Evolutionary conservation across 2,113 vertebrate species (phyloP), one percentile per base, ranked within the genome.

Genomic region (Brachyhypopomus occidentalis): DNA sequence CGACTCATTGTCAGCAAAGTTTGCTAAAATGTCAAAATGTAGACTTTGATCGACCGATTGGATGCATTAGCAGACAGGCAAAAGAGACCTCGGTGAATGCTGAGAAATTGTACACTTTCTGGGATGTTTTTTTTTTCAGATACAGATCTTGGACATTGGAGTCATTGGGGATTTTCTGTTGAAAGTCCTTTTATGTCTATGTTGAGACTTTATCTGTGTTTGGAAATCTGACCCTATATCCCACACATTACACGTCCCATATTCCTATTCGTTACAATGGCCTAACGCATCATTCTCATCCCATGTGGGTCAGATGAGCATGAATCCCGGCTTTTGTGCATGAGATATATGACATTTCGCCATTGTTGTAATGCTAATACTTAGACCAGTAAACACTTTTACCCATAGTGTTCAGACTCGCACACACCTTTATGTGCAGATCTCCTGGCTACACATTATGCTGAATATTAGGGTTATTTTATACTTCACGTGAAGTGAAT

Each of bases 381-480:
- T 41, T 11, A 41, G 22, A 70, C 6, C 19, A 60, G 58, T 8
- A 60, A 60, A 52, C 45, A 52, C 45, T 52, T 30, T 52, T 52
- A 52, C 45, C 45, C 45, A 52, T 67, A 16, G 14, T 19, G 34
- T 19, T 38, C 5, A 27, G 48, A 70, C 62, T 41, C 22, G 38
- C 38, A 27, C 36, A 58, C 14, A 17, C 72, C 22, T 67, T 30
- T 56, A 25, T 75, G 74, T 14, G 72, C 23, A 75, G 38, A 63
- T 64, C 71, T 75, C 55, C 75, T 41, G 19, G 25, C 6, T 63
- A 17, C 8, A 25, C 77, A 52, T 41, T 27, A 34, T 41, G 34
- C 55, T 45, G 56, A 74, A 75, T 82, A 78, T 52, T 34, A 12
- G 17, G 58, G 16, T n/a, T 34, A 22, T 71, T 59, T 71, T 64